Evolutionary conservation across 1,140 invertebrate species (phyloP), one percentile per base, ranked within the genome.

Genomic region (Rhagoletis pomonella): DNA sequence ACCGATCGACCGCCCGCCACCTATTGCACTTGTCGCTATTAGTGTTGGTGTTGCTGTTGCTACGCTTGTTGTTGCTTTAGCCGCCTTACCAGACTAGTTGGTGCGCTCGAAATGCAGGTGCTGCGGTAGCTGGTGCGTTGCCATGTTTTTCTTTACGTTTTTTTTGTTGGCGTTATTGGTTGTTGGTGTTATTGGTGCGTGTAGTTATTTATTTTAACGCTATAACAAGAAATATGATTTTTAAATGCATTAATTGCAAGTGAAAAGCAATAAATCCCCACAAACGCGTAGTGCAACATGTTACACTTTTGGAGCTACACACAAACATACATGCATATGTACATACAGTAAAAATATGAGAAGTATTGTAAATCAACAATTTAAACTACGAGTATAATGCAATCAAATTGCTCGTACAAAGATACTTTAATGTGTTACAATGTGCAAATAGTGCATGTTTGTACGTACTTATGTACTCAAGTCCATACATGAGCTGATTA

Each of bases 171-270:
- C 9, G 12, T 12, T 5, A 17, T 17, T 77, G 44, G 17, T 81
- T 81, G 73, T 81, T 81, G 73, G 50, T 81, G 4, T 62, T 58
- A 55, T 81, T 55, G n/a, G 44, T 81, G 44, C 73, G 73, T 81
- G 47, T 58, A 55, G 44, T 55, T 81, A 55, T 81, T 81, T 81
- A 81, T 81, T 81, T 81, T 81, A 42, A 58, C 44, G 73, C 73
- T 81, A 58, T 55, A 81, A 81, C 73, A 81, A 81, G 73, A 81
- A 81, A 81, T 81, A 81, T 81, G 73, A 55, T 81, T 81, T 81
- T 81, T 81, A 55, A 81, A 81, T 81, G 73, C 73, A 81, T 81
- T 81, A 81, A 81, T 81, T 81, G 73, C 73, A 81, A 81, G 73
- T 81, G 73, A 81, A 81, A 81, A 81, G 73, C 73, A 81, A 81